Evolutionary conservation across 2,888 invertebrate genomes (phyloP), one percentile per base, ranked within the genome.

Genomic region (Drosophila leonis): DNA sequence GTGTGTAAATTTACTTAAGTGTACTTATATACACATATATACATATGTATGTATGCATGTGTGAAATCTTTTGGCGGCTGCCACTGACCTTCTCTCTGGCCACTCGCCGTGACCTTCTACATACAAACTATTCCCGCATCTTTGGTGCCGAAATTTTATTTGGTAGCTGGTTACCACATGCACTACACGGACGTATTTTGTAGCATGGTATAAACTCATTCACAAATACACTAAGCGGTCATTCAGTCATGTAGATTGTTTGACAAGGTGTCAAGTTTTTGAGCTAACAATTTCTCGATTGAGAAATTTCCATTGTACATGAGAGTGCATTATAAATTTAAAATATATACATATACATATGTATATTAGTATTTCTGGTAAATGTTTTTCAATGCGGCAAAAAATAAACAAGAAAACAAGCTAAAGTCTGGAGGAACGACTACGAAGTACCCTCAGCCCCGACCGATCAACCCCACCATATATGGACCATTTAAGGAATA

Each of bases 61-160:
- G 46, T 49, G 77, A 24, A 20, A 20, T 42, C 33, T 20, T 51
- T 39, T 20, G 8, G 59, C 31, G 24, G 60, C 41, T 72, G 81
- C 52, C 81, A 69, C 41, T 80, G 82, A 84, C 83, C 83, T 73
- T 62, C 48, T 75, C 65, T 52, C 64, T 57, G 20, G 61, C 54
- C 62, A 44, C 51, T 68, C 42, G 20, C 63, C 46, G 52, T 87
- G 82, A 87, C 82, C 82, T 87, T 51, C 35, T 13, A 12, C 4
- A 9, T 13, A 12, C 4, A 9, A 63, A 37, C 44, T 67, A 59
- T 70, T 72, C 65, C 62, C 55, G 65, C 15, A 35, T 1, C 18
- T 49, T 49, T 15, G 44, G 29, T 62, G 39, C 44, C 12, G n/a
- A 29, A 51, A n/a, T 55, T 41, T 49, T 29, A 29, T 49, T 59